Conservation (phyloP, 2,113 vertebrate genomes). For the Malurus melanocephalus region DNA sequence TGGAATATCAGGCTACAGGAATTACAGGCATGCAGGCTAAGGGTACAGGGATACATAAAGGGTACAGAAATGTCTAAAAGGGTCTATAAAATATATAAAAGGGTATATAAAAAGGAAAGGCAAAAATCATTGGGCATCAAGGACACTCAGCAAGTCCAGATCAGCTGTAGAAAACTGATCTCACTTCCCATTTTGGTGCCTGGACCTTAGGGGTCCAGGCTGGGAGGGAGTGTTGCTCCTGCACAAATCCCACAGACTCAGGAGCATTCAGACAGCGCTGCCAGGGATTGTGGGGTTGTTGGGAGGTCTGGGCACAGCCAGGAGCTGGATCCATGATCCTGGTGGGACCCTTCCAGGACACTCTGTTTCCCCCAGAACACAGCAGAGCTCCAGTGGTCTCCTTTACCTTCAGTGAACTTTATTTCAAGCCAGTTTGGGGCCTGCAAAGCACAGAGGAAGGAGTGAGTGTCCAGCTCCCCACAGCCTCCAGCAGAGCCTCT, state of each 20-base stretch:
- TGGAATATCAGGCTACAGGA: no score
- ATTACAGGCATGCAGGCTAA: no score
- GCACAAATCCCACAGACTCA: neutral
- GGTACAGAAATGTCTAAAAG: no score
- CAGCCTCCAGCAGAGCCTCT: neutral
- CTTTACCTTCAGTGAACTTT: neutral
- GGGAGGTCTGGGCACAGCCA: neutral
- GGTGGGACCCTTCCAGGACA: neutral
- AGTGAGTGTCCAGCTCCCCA: neutral
- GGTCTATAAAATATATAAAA: no score
- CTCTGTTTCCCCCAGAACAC: neutral
- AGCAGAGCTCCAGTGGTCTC: neutral
- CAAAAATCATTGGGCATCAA: no score
- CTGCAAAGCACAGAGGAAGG: neutral
- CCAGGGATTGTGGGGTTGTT: neutral
- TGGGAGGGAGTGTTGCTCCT: neutral
- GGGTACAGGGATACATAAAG: no score
- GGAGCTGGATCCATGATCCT: neutral
- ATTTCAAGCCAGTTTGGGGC: neutral
- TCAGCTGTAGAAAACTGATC: neutral
- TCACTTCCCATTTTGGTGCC: neutral
- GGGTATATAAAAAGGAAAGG: no score
- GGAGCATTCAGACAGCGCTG: accelerated
- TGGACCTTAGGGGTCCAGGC: neutral
- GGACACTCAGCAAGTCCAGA: neutral